These are phyloP conservation scores for Halcyon chelicuti DNA, from an alignment of 2,797 vertebrate species.

Conservation along the genomic window DNA sequence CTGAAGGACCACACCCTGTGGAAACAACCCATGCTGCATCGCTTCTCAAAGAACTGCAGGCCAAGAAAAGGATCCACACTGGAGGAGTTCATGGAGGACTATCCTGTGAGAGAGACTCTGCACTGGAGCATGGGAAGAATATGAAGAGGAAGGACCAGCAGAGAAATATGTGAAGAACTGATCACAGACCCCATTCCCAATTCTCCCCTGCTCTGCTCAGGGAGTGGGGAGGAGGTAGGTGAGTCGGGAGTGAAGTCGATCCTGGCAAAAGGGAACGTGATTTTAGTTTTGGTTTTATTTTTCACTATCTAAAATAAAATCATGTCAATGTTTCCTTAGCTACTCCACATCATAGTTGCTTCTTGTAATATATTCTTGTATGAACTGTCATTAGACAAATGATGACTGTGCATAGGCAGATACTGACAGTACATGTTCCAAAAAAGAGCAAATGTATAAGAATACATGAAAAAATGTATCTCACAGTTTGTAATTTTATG, in stretches of 20 bases:
- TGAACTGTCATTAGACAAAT: not conserved
- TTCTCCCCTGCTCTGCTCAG: not conserved
- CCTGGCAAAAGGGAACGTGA: not conserved
- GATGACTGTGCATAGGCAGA: not conserved
- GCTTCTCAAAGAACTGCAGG: not conserved
- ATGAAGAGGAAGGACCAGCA: not conserved
- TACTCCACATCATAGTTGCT: not conserved
- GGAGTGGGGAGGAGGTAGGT: not conserved
- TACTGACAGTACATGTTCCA: not conserved
- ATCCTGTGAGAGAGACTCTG: not conserved
- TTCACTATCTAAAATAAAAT: not conserved
- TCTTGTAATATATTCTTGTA: not conserved
- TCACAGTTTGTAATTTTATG: not conserved
- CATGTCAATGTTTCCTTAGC: not conserved
- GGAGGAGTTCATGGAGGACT: not conserved
- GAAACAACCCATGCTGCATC: not conserved
- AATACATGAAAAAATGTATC: not conserved
- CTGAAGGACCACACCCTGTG: not conserved
- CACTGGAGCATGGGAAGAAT: not conserved
- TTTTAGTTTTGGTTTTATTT: not conserved
- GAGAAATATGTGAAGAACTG: not conserved
- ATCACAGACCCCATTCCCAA: accelerated
- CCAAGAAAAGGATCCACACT: accelerated
- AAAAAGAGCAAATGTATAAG: not conserved
- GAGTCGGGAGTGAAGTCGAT: not conserved